phyloP scores from a whole-genome alignment of 2,113 vertebrate species.

The Toxotes chatareus region DNA sequence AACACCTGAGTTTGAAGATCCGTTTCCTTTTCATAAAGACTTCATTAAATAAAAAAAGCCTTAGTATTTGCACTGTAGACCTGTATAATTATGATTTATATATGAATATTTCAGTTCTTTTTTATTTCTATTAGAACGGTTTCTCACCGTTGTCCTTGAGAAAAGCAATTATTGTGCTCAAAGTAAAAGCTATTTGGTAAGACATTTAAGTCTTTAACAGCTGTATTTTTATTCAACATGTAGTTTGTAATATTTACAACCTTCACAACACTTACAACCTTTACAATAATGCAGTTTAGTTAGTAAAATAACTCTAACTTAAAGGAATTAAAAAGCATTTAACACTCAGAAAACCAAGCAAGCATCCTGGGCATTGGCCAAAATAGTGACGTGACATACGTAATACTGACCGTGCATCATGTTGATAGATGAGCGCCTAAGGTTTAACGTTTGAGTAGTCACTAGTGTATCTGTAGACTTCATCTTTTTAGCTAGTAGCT shows the following conservation, averaged over 20 bases:
- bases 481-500: background rate
- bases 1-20: constrained; percentile 26
- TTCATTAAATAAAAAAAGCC: background rate
- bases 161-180: constrained; percentile 17
- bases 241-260: background rate
- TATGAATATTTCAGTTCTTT: constrained; percentile 8
- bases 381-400: too few species aligned
- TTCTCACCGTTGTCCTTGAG: constrained; percentile 7
- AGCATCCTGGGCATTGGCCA: too few species aligned
- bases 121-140: background rate
- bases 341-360: too few species aligned
- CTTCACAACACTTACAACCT: background rate
- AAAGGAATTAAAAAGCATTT: background rate
- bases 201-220: constrained; percentile 10
- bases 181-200: constrained; percentile 11
- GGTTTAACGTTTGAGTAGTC: too few species aligned
- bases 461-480: background rate
- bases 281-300: background rate
- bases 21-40: background rate
- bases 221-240: constrained; percentile 7
- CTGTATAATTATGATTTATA: background rate
- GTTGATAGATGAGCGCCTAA: too few species aligned
- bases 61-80: background rate
- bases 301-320: background rate
- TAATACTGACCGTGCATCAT: too few species aligned